phyloP scores from a whole-genome alignment of 2,888 invertebrate species.

The Coecobrya sp. region DNA sequence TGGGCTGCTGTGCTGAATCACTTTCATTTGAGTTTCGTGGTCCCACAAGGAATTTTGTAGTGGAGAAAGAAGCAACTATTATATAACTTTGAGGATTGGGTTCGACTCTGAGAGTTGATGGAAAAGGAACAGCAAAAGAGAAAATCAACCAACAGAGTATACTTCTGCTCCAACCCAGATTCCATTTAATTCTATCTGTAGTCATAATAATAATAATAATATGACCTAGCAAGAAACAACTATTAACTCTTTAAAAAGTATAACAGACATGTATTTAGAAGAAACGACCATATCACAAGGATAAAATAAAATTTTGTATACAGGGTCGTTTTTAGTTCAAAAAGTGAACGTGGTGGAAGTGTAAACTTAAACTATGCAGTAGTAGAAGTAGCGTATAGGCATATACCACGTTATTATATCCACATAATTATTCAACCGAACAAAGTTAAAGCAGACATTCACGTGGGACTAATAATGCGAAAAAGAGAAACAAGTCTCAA shows the following conservation, averaged over 20 bases:
- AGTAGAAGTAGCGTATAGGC: not conserved
- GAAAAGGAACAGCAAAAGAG: not conserved
- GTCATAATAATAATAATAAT: not conserved
- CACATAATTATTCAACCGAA: conserved; percentile 65
- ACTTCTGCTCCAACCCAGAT: not conserved
- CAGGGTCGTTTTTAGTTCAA: conserved; percentile 5
- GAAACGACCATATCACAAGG: conserved; percentile 25
- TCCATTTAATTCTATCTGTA: conserved; percentile 36
- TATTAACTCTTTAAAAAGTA: not conserved
- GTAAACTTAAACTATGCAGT: conserved; percentile 3
- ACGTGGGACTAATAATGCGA: conserved; percentile 66
- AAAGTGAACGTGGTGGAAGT: conserved; percentile 22
- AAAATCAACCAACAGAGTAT: not conserved
- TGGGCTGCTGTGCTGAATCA: conserved; percentile 5
- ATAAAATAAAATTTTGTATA: not conserved
- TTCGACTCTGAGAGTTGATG: conserved; percentile 1
- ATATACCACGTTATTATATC: conserved; percentile 12
- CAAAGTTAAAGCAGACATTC: conserved; percentile 46
- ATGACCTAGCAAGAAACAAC: not conserved
- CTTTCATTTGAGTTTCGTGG: not conserved
- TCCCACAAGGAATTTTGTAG: conserved; percentile 48
- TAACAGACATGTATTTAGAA: not conserved
- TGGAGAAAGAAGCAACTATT: not conserved
- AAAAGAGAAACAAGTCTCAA: conserved; percentile 24
- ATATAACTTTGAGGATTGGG: conserved; percentile 8